A percentile compares a stretch with the other conserved stretches of the same genome.
Conservation (phyloP, 2,113 vertebrate genomes). For the Himantopus leucocephalus region DNA sequence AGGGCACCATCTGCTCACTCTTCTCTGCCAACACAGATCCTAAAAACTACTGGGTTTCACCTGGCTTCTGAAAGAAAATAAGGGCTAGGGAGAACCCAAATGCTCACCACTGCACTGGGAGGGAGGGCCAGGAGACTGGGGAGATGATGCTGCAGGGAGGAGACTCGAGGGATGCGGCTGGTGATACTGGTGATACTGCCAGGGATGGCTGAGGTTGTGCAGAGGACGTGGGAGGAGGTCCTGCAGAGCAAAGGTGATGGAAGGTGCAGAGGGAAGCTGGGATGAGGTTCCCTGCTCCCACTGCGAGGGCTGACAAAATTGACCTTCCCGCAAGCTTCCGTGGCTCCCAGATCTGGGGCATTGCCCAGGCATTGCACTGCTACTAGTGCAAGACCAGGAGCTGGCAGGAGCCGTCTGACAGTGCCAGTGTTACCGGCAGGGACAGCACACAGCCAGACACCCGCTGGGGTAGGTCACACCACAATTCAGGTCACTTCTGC, state of each 20-base stretch:
- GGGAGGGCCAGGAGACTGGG: neutral
- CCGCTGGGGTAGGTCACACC: too few species aligned
- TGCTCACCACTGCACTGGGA: accelerated
- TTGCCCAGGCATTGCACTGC: neutral
- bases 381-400: neutral
- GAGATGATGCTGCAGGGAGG: neutral
- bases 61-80: constrained; percentile 1
- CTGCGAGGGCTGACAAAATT: neutral
- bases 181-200: neutral
- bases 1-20: constrained; percentile 43
- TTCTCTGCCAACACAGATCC: constrained; percentile 26
- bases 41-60: constrained; percentile 52
- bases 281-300: neutral
- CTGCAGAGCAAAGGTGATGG: neutral
- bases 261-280: neutral
- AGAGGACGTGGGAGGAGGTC: neutral
- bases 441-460: neutral
- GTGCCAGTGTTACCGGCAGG: neutral
- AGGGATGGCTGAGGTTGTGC: neutral
- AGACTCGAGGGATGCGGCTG: neutral
- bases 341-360: neutral
- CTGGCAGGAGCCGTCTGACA: neutral
- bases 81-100: neutral
- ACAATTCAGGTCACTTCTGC: neutral
- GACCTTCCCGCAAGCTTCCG: accelerated